Percentiles rank a stretch among this genome's conserved stretches.
Evolutionary conservation across 23 tunicate species (phyloP).

Genomic region (Ciona savignyi): DNA sequence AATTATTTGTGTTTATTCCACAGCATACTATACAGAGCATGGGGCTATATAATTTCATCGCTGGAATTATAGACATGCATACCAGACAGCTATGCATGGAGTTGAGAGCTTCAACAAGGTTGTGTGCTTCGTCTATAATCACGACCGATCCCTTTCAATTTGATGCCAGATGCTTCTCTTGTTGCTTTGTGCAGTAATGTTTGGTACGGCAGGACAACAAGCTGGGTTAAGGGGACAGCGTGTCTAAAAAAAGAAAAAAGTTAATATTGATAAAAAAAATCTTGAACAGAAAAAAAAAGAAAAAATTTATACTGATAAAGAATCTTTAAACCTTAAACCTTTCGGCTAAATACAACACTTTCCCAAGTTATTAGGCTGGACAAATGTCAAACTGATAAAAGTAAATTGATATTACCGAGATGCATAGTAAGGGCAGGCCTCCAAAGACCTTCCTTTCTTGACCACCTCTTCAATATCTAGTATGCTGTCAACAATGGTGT

Average conservation of each 20-base stretch:
- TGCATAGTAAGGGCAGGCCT: constrained; percentile 93
- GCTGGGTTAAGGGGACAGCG: constrained; percentile 51
- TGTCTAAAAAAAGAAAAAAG: constrained; percentile 26
- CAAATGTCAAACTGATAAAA: too few species aligned
- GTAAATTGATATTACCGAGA: constrained; percentile 38
- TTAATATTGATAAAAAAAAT: background rate
- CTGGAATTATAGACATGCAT: too few species aligned
- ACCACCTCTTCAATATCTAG: constrained; percentile 88
- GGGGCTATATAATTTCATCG: too few species aligned
- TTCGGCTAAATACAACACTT: too few species aligned
- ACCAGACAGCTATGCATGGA: constrained; percentile 38
- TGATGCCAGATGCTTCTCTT: constrained; percentile 65
- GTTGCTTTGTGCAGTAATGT: constrained; percentile 58
- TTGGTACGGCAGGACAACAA: constrained; percentile 89
- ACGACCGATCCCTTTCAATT: constrained; percentile 65
- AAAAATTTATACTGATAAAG: too few species aligned
- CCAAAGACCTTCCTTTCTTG: constrained; percentile 42
- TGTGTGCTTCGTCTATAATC: constrained; percentile 97
- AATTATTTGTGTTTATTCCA: too few species aligned
- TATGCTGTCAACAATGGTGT: constrained; percentile 40
- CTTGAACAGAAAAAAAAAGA: background rate
- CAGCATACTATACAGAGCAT: too few species aligned
- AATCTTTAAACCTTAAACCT: too few species aligned
- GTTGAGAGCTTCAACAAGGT: constrained; percentile 79
- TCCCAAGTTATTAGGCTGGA: too few species aligned